Evolutionary conservation across 2,888 invertebrate genomes (phyloP).

Genomic region (Laspeyria flexula): DNA sequence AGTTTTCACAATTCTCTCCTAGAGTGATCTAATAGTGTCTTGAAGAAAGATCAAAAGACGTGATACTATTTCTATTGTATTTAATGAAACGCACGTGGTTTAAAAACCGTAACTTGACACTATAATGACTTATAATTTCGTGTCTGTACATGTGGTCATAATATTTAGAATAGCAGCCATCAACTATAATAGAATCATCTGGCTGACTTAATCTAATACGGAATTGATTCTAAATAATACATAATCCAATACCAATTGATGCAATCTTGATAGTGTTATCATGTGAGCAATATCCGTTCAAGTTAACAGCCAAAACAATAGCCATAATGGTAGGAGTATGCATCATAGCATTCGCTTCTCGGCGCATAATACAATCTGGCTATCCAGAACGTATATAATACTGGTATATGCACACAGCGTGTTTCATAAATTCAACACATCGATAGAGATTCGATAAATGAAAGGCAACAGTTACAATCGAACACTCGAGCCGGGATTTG

Average conservation of each 20-base stretch:
- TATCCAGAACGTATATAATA: conserved; percentile 16
- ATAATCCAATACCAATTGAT: conserved; percentile 25
- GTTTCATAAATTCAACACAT: conserved; percentile 48
- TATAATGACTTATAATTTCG: conserved; percentile 24
- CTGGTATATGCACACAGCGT: conserved; percentile 21
- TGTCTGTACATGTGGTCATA: conserved; percentile 13
- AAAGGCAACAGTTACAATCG: conserved; percentile 57
- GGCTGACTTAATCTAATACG: neutral
- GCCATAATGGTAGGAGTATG: conserved; percentile 22
- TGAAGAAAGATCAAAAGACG: conserved; percentile 1
- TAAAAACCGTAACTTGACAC: conserved; percentile 17
- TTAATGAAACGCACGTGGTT: conserved; percentile 31
- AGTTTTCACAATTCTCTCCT: conserved; percentile 18
- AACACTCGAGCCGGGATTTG: conserved; percentile 58
- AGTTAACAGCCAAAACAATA: conserved; percentile 35
- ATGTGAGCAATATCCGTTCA: conserved; percentile 28
- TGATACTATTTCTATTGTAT: conserved; percentile 4
- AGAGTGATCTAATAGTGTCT: conserved; percentile 20
- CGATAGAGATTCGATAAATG: conserved; percentile 60
- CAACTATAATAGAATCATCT: neutral
- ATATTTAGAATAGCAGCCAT: neutral
- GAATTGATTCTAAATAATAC: neutral
- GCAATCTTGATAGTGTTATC: conserved; percentile 34
- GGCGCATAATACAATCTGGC: conserved; percentile 23
- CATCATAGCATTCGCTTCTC: conserved; percentile 24